These are phyloP conservation scores for Blennius ocellaris DNA, from an alignment of 2,113 vertebrate genomes.

Conservation along the genomic window DNA sequence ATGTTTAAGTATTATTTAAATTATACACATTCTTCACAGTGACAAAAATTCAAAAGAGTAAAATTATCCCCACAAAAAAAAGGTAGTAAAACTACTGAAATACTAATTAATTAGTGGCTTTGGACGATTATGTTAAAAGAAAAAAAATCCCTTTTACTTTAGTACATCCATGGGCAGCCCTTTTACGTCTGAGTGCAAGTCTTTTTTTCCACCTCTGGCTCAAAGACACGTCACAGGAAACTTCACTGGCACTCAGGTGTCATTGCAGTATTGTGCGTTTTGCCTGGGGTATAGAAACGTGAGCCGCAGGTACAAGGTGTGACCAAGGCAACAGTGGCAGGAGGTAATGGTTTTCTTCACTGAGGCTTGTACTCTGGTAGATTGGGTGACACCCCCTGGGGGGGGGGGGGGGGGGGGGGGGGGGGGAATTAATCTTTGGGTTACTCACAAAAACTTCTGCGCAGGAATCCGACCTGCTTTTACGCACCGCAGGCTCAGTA, in stretches of 20 bases:
- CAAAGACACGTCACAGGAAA: neutral
- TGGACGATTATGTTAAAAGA: too few species aligned
- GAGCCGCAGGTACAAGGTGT: conserved; percentile 26
- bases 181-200: too few species aligned
- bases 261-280: conserved; percentile 3
- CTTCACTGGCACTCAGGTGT: neutral
- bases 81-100: too few species aligned
- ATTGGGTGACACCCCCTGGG: conserved; percentile 46
- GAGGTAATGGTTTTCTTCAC: conserved; percentile 36
- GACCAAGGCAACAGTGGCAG: conserved; percentile 42
- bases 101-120: too few species aligned
- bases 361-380: conserved; percentile 12
- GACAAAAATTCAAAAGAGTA: too few species aligned
- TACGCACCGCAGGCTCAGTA: neutral
- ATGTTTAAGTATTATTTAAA: too few species aligned
- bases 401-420: too few species aligned
- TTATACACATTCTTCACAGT: too few species aligned
- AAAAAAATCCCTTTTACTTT: too few species aligned
- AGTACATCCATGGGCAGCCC: too few species aligned
- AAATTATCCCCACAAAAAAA: too few species aligned
- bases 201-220: neutral
- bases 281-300: neutral
- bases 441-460: conserved; percentile 39
- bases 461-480: neutral
- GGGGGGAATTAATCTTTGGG: conserved; percentile 19